Evolutionary conservation across 2,888 invertebrate genomes (phyloP).

Genomic region (Cataglyphis livida): DNA sequence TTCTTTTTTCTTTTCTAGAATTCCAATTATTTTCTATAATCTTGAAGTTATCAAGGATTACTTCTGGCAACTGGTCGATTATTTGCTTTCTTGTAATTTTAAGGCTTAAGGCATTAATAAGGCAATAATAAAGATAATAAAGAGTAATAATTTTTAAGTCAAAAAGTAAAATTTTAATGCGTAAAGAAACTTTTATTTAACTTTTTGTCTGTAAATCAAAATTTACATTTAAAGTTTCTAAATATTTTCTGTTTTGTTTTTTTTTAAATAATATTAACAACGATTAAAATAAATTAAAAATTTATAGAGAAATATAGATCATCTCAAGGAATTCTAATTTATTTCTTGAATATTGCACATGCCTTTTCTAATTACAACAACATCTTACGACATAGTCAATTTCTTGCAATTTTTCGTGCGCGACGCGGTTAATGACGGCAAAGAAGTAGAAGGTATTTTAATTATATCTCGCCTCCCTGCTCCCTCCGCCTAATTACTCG

Average conservation of each 20-base stretch:
- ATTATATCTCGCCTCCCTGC: conserved; percentile 31
- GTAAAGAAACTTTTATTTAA: background rate
- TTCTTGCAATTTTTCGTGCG: conserved; percentile 12
- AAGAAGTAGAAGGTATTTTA: conserved; percentile 50
- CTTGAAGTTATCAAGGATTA: background rate
- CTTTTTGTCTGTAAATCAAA: background rate
- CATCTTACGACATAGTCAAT: conserved; percentile 4
- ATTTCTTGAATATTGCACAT: background rate
- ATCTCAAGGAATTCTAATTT: background rate
- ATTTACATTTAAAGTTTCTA: background rate
- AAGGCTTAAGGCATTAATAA: background rate
- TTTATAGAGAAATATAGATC: background rate
- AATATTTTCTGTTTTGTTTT: background rate
- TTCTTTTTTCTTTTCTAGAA: background rate
- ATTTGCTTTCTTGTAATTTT: background rate
- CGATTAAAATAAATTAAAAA: background rate
- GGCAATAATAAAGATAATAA: too few species aligned
- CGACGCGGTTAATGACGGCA: conserved; percentile 35
- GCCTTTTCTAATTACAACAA: background rate
- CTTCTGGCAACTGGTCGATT: background rate
- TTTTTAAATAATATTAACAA: background rate
- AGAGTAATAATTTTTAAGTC: background rate
- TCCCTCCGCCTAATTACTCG: conserved; percentile 35
- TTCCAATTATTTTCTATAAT: background rate
- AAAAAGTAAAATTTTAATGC: background rate